A percentile compares a stretch with the other conserved stretches of the same genome.
phyloP scores from a whole-genome alignment of 2,888 invertebrate species.

The Eupithecia subumbrata region DNA sequence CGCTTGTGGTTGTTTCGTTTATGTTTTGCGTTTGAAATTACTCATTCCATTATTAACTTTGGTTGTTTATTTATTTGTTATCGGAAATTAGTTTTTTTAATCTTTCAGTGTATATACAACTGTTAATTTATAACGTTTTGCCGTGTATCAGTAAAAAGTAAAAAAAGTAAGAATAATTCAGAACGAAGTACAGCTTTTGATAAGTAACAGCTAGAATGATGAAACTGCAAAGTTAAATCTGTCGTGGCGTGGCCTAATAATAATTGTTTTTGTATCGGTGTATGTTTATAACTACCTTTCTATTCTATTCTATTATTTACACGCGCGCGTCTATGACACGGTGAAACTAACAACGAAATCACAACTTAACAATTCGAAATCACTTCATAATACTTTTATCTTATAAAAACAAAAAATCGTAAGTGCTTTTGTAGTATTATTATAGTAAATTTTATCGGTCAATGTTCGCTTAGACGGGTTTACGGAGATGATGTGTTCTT shows the following conservation, averaged over 20 bases:
- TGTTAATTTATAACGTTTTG: constrained; percentile 50
- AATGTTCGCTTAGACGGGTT: constrained; percentile 45
- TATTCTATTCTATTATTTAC: constrained; percentile 19
- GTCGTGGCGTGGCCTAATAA: constrained; percentile 48
- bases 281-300: constrained; percentile 18
- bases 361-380: constrained; percentile 33
- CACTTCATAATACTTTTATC: constrained; percentile 20
- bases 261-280: constrained; percentile 34
- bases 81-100: constrained; percentile 45
- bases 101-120: constrained; percentile 50
- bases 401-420: constrained; percentile 35
- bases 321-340: constrained; percentile 31
- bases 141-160: constrained; percentile 33
- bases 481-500: constrained; percentile 22
- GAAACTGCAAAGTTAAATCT: constrained; percentile 14
- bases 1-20: constrained; percentile 37
- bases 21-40: constrained; percentile 47
- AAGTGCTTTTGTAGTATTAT: constrained; percentile 49
- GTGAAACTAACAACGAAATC: constrained; percentile 45
- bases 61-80: constrained; percentile 55
- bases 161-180: constrained; percentile 4
- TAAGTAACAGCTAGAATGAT: background rate
- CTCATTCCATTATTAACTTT: constrained; percentile 58
- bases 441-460: constrained; percentile 44
- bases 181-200: constrained; percentile 4